Conservation (phyloP, 2,113 vertebrate species). For the Phoenicopterus ruber region DNA sequence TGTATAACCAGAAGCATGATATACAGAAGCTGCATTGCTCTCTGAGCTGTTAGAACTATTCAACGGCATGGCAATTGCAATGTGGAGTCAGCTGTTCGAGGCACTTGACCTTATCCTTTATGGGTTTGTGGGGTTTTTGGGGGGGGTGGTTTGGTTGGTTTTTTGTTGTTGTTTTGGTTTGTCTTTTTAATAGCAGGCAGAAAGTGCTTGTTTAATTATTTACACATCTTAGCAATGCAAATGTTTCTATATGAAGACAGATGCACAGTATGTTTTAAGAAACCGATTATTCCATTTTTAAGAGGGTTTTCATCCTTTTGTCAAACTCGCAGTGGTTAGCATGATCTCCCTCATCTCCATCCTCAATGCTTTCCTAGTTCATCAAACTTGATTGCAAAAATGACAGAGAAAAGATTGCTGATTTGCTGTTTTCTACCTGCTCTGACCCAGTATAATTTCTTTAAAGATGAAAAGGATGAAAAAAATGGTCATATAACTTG, state of each 20-base stretch:
- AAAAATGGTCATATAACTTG: neutral
- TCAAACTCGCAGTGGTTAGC: rapidly evolving
- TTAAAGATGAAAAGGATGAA: neutral
- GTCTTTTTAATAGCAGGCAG: neutral
- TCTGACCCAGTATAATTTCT: neutral
- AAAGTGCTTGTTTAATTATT: slow-evolving; percentile 32
- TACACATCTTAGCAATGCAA: neutral
- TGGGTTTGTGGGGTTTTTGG: neutral
- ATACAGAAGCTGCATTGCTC: neutral
- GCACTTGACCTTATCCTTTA: neutral
- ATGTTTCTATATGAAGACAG: neutral
- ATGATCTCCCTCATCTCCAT: neutral
- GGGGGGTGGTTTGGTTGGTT: neutral
- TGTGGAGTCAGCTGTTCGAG: neutral
- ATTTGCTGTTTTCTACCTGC: neutral
- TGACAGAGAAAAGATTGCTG: neutral
- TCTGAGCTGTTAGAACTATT: neutral
- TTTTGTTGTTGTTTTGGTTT: neutral
- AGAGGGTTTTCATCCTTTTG: neutral
- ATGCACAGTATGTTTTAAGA: neutral
- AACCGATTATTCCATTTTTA: neutral
- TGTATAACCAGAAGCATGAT: neutral
- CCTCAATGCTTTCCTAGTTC: neutral
- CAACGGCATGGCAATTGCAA: neutral
- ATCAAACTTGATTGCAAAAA: neutral